These are phyloP conservation scores for Cryptophagus acutangulus DNA, from an alignment of 2,888 invertebrate species.

Conservation along the genomic window DNA sequence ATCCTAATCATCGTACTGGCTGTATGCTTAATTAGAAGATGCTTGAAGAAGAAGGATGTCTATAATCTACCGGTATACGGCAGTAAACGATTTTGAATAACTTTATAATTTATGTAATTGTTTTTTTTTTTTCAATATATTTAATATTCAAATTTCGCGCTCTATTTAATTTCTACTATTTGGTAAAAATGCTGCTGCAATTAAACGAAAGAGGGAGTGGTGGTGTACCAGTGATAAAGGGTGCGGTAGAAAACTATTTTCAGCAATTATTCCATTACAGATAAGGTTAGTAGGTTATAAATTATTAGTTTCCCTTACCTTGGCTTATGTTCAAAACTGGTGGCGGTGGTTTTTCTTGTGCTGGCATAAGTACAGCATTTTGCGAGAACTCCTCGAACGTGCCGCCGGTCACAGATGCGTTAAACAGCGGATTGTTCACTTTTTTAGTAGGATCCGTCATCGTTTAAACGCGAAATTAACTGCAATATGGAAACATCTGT, in stretches of 20 bases:
- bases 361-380: constrained; percentile 67
- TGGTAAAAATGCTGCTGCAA: background rate
- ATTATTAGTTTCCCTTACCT: constrained; percentile 16
- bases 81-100: constrained; percentile 12
- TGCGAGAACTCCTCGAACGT: constrained; percentile 69
- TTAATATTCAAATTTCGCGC: background rate
- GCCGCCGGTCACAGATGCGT: constrained; percentile 66
- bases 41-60: constrained; percentile 51
- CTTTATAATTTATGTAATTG: constrained; percentile 3
- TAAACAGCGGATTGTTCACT: constrained; percentile 66
- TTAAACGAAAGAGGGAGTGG: background rate
- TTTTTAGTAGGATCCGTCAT: constrained; percentile 35
- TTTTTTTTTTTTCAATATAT: background rate
- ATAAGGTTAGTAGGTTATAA: background rate
- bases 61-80: constrained; percentile 58
- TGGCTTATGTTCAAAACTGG: constrained; percentile 32
- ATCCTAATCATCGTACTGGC: constrained; percentile 58
- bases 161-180: constrained; percentile 4
- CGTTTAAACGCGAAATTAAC: constrained; percentile 15
- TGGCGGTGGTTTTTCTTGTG: constrained; percentile 45
- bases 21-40: constrained; percentile 56
- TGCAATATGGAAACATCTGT: too few species aligned
- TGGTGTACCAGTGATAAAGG: background rate
- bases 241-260: constrained; percentile 2
- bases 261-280: background rate